Percentiles rank a stretch among this genome's conserved stretches.
phyloP scores from a whole-genome alignment of 2,888 invertebrate genomes.

The Bombylius major region DNA sequence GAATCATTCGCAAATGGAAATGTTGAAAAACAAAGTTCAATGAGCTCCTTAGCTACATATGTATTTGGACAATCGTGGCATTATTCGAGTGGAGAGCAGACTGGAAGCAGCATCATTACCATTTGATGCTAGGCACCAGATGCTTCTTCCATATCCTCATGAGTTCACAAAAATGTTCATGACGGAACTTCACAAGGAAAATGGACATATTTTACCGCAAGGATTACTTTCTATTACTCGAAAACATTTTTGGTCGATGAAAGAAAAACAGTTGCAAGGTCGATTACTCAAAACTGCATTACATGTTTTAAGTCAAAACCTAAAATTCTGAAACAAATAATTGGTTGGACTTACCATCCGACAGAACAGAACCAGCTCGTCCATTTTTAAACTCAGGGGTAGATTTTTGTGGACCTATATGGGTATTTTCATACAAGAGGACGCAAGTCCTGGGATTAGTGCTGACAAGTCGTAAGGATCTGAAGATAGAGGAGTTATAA shows the following conservation, averaged over 20 bases:
- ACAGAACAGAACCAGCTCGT: constrained; percentile 6
- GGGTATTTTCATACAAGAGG: constrained; percentile 2
- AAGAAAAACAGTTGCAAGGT: constrained; percentile 11
- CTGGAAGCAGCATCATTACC: constrained; percentile 12
- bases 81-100: too few species aligned
- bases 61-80: too few species aligned
- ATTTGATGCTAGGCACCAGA: constrained; percentile 15
- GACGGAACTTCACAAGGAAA: constrained; percentile 2
- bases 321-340: constrained; percentile 13
- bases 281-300: constrained; percentile 11
- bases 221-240: constrained; percentile 8
- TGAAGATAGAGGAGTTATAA: too few species aligned
- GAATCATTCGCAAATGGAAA: background rate
- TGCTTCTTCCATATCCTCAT: constrained; percentile 17
- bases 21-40: background rate
- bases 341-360: constrained; percentile 19
- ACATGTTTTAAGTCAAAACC: constrained; percentile 12
- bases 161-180: constrained; percentile 7
- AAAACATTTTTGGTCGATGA: constrained; percentile 17
- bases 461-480: too few species aligned
- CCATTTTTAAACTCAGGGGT: constrained; percentile 9
- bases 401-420: constrained; percentile 9
- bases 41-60: too few species aligned
- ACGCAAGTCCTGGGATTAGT: too few species aligned
- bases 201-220: background rate